Percentiles rank a stretch among this genome's conserved stretches.
phyloP scores from a whole-genome alignment of 2,113 vertebrate genomes.

The Gallinago jamesoni region DNA sequence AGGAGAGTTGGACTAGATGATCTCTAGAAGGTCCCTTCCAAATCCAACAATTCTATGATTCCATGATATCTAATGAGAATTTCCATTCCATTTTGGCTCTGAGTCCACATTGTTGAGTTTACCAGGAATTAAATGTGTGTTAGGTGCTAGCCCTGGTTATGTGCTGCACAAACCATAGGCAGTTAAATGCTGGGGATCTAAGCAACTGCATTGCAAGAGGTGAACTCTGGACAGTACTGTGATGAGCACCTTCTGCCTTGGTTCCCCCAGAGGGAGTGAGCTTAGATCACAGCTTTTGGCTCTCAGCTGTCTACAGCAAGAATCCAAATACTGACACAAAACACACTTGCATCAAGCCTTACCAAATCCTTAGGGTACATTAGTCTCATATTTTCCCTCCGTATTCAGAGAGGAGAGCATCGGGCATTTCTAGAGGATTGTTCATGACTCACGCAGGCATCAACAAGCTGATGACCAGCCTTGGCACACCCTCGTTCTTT shows the following conservation, averaged over 20 bases:
- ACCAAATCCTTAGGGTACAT: neutral
- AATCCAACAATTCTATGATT: neutral
- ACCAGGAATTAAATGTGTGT: neutral
- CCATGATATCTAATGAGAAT: neutral
- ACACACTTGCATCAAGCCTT: neutral
- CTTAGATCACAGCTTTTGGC: neutral
- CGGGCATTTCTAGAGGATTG: neutral
- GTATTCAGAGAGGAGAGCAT: neutral
- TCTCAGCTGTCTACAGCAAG: neutral
- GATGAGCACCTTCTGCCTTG: neutral
- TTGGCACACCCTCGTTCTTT: neutral
- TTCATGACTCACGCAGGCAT: neutral
- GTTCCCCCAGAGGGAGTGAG: neutral
- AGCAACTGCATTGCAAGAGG: neutral
- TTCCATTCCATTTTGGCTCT: neutral
- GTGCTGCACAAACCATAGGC: neutral
- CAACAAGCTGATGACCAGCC: fast-evolving
- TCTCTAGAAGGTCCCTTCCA: no score
- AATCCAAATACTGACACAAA: neutral
- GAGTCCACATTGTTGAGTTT: neutral
- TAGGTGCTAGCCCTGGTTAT: neutral
- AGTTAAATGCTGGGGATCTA: neutral
- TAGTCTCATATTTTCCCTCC: fast-evolving
- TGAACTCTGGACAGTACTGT: neutral
- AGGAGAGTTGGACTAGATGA: no score